Evolutionary conservation across 1,140 invertebrate species (phyloP).

Genomic region (Campoletis sonorensis): DNA sequence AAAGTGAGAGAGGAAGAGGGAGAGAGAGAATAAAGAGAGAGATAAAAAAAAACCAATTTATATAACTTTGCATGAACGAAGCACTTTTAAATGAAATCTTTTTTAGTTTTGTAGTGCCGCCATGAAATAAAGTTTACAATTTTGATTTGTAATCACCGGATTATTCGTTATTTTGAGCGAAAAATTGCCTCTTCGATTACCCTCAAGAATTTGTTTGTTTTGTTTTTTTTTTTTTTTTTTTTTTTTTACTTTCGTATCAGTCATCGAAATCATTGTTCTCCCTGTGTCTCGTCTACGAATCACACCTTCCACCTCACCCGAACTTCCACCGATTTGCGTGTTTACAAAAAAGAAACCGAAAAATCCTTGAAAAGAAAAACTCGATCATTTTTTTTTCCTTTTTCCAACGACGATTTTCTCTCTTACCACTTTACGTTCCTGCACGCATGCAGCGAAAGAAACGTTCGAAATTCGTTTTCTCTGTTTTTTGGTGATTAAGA

Average conservation of each 20-base stretch:
- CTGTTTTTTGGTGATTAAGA: no score
- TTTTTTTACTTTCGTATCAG: neutral
- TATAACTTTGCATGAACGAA: slow-evolving; percentile 64
- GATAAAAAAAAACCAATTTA: slow-evolving; percentile 58
- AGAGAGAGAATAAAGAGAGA: no score
- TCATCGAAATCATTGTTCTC: neutral
- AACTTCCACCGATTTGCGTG: no score
- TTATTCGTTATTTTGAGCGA: slow-evolving; percentile 27
- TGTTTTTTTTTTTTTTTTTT: slow-evolving; percentile 44
- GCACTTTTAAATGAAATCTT: slow-evolving; percentile 62
- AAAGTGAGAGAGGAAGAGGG: slow-evolving; percentile 3
- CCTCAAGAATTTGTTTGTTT: slow-evolving; percentile 43
- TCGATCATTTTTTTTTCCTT: neutral
- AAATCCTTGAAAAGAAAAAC: neutral
- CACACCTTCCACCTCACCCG: neutral
- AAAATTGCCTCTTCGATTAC: neutral
- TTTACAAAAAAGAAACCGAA: no score
- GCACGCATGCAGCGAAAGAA: neutral
- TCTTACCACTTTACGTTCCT: slow-evolving; percentile 20
- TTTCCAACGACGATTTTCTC: slow-evolving; percentile 34
- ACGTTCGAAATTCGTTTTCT: neutral
- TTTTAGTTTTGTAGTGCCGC: slow-evolving; percentile 68
- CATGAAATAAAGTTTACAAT: slow-evolving; percentile 68
- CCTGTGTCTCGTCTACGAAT: neutral
- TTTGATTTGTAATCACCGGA: slow-evolving; percentile 60